phyloP scores from a whole-genome alignment of 2,888 invertebrate genomes.

The Ochropleura plecta region DNA sequence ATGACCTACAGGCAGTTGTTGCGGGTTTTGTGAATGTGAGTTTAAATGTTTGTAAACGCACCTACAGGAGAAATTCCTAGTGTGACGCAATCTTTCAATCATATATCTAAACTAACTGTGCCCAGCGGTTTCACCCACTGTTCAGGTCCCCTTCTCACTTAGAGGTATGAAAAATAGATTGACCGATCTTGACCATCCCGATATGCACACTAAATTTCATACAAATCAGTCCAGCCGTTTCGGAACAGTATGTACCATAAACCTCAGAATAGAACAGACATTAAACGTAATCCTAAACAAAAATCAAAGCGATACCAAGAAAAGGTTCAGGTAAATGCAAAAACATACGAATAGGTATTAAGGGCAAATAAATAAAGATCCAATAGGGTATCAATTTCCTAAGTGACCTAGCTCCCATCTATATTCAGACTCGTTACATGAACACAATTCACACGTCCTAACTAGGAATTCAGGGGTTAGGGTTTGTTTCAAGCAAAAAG shows the following conservation, averaged over 20 bases:
- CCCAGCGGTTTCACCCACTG: too few relatives aligned
- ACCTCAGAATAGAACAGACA: background rate
- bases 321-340: constrained; percentile 6
- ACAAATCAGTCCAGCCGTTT: too few relatives aligned
- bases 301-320: background rate
- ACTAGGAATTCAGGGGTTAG: constrained; percentile 1
- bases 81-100: too few relatives aligned
- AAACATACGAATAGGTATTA: background rate
- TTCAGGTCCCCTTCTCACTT: too few relatives aligned
- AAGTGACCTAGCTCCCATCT: constrained; percentile 40
- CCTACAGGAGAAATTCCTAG: too few relatives aligned
- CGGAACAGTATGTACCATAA: background rate
- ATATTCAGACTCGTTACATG: constrained; percentile 33
- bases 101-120: too few relatives aligned
- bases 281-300: background rate
- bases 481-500: constrained; percentile 22
- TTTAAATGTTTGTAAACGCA: too few relatives aligned
- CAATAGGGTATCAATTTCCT: constrained; percentile 43
- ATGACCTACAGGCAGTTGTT: too few relatives aligned
- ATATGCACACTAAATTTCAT: too few relatives aligned
- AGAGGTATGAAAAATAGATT: too few relatives aligned
- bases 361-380: background rate
- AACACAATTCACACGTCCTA: constrained; percentile 19
- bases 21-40: too few relatives aligned
- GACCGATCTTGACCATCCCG: too few relatives aligned